Conservation (phyloP, 2,797 vertebrate genomes). For the Myotis myotis region DNA sequence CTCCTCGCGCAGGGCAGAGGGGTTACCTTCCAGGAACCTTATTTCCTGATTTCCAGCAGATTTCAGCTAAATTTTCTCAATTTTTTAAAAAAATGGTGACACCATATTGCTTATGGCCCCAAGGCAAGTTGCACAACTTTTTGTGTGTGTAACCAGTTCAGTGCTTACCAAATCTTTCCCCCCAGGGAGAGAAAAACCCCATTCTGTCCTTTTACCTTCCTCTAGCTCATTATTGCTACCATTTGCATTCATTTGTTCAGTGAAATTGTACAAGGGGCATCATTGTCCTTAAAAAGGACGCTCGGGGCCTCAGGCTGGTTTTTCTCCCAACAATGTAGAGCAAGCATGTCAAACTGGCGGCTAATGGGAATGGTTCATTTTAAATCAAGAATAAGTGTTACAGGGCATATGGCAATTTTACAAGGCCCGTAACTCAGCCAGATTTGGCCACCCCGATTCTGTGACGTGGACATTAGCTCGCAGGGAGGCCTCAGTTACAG, state of each 20-base stretch:
- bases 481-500: too few species aligned
- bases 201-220: background rate
- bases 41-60: background rate
- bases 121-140: background rate
- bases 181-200: background rate
- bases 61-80: background rate
- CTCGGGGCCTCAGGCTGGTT: background rate
- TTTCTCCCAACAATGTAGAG: background rate
- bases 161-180: background rate
- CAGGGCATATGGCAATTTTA: background rate
- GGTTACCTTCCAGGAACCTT: background rate
- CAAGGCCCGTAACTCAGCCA: background rate
- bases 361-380: too few species aligned
- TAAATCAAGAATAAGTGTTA: background rate
- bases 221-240: background rate
- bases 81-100: background rate
- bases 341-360: too few species aligned
- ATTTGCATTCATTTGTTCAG: background rate
- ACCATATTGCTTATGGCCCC: background rate
- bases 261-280: background rate
- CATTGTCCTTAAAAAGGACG: too few species aligned
- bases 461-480: background rate
- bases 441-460: background rate
- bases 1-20: rapidly evolving
- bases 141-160: background rate